These are phyloP conservation scores for Poeciliopsis paucimaculata DNA, from an alignment of 2,797 vertebrate species.

Conservation along the genomic window DNA sequence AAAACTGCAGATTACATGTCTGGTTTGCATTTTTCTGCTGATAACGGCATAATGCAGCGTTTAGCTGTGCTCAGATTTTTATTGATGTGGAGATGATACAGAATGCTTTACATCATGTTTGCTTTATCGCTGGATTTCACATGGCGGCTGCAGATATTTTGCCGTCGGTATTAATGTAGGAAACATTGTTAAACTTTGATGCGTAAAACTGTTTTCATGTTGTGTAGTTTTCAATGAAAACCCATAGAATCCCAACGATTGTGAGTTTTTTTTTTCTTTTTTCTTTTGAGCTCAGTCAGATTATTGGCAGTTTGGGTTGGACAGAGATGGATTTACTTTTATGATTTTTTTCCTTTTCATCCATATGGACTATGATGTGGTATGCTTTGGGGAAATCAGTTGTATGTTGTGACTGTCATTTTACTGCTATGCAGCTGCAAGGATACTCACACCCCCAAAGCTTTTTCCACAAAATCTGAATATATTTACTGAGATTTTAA, in stretches of 20 bases:
- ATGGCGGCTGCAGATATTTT: neutral
- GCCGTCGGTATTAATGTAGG: conserved; percentile 23
- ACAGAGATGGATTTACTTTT: conserved; percentile 45
- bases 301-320: conserved; percentile 29
- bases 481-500: neutral
- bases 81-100: conserved; percentile 18
- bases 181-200: conserved; percentile 11
- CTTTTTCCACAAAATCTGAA: neutral
- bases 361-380: neutral
- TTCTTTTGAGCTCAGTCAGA: conserved; percentile 20
- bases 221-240: conserved; percentile 20
- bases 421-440: neutral
- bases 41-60: conserved; percentile 52
- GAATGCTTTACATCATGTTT: conserved; percentile 13
- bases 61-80: conserved; percentile 26
- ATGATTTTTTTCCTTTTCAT: conserved; percentile 11
- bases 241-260: conserved; percentile 41
- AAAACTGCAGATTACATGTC: conserved; percentile 18
- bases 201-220: conserved; percentile 10
- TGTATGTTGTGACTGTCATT: neutral
- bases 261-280: neutral
- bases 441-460: neutral
- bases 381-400: neutral
- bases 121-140: conserved; percentile 18
- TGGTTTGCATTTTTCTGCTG: conserved; percentile 22